Percentiles rank a stretch among this genome's conserved stretches.
Conservation (phyloP, 2,797 vertebrate species). For the Fistularia commersonii region DNA sequence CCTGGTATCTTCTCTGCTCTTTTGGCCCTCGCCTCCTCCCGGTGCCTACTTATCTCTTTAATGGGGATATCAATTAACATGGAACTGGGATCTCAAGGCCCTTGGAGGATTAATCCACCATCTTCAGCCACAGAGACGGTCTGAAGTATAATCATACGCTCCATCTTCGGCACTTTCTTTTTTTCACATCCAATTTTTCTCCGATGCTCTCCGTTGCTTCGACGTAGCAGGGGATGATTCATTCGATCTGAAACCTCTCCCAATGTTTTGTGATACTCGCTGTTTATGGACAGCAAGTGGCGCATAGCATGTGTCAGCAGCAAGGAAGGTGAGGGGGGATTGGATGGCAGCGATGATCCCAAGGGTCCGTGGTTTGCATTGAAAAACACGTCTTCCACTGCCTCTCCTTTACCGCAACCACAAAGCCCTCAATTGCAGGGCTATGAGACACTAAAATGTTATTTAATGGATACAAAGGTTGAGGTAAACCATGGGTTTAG, state of each 20-base stretch:
- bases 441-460: too few species aligned
- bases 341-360: constrained; percentile 3
- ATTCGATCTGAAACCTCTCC: constrained; percentile 24
- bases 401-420: too few species aligned
- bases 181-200: constrained; percentile 24
- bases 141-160: constrained; percentile 33
- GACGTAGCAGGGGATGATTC: constrained; percentile 26
- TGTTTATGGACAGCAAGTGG: constrained; percentile 21
- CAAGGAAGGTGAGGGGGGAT: constrained; percentile 10
- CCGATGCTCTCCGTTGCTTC: constrained; percentile 1
- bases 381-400: too few species aligned
- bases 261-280: constrained; percentile 36
- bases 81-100: constrained; percentile 51
- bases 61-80: constrained; percentile 71
- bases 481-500: neutral
- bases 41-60: constrained; percentile 57
- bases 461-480: neutral
- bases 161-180: constrained; percentile 13
- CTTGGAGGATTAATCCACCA: constrained; percentile 55
- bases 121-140: constrained; percentile 43
- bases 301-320: constrained; percentile 2
- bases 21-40: constrained; percentile 32
- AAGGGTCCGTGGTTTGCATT: too few species aligned
- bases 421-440: too few species aligned
- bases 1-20: constrained; percentile 49